Base-by-base conservation (phyloP, 2,888 invertebrate species). In the Drosophila subsilvestris region DNA sequence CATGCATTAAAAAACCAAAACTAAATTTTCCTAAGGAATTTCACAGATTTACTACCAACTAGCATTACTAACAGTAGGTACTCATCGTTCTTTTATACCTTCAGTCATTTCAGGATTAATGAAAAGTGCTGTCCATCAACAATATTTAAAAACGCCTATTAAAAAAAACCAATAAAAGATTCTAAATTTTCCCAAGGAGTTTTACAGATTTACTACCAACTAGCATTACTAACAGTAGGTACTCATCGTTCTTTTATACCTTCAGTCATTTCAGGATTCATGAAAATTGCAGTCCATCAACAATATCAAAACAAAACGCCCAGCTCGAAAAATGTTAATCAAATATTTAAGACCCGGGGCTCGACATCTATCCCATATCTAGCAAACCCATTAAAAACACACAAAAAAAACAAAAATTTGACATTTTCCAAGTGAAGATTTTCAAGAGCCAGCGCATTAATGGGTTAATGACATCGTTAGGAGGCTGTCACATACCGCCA, bases 391-490 rank as follows among this genome's bases (percentile, higher is more conserved):
- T 32, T 4, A 32, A 32, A 12, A 4, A 32, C 29, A 32, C 32
- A 32, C 32, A 32, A 9, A 44, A 18, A 44, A 44, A 10, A n/a
- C 18, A 14, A 32, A 37, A 37, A 18, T 25, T 17, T 22, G 14
- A 43, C 20, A 14, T 53, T 58, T 48, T 42, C 17, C 25, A 10
- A 37, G 37, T 12, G 42, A 32, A 56, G 29, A 56, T 67, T 54
- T 54, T 29, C 32, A 37, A 37, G 37, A 51, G 45, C 48, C 57
- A 20, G 32, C 45, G 32, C 45, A 69, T 56, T 69, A 69, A 70
- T 70, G 69, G 69, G 69, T 70, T 69, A 69, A 69, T 69, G 69
- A 62, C 69, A 70, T 69, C 69, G 69, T 68, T 69, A 69, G 47
- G 32, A 45, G 60, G 49, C 60, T 22, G 32, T 18, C 53, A 10